Evolutionary conservation across 2,888 invertebrate genomes (phyloP), one percentile per base, ranked within the genome.

Genomic region (Petrolisthes manimaculis): DNA sequence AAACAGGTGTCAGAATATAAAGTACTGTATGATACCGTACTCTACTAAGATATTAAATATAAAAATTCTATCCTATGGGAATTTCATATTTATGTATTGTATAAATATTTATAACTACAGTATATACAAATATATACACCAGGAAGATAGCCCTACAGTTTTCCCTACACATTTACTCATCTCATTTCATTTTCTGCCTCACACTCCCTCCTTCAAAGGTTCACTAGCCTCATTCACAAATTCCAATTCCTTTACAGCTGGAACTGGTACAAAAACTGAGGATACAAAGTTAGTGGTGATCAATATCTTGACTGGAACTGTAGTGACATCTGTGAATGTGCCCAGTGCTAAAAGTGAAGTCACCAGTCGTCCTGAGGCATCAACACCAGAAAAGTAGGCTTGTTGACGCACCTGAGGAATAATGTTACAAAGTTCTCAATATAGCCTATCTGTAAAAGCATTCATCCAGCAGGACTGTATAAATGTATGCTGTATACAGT

Each of bases 321-420:
- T 55, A 4, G 89, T 89, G 37, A 86, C 77, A 55, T 86, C 89
- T 18, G 85, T 61, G 67, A 89, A 89, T 2, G 86, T 89, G 14
- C 82, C 85, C 54, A 89, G 74, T 9, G 89, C 89, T 9, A 89
- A 83, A n/a, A 89, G 55, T n/a, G 89, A 89, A 0, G 89, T 89
- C 3, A 89, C 53, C 37, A 89, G 55, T 78, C 86, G 71, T 71
- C 85, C 86, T 8, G 75, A 55, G 21, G 84, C 85, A 53, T 89
- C 89, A 0, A 89, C 89, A n/a, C 85, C 54, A 2, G 85, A 75
- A 74, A 89, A 89, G 61, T 61, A 82, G 12, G 61, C 79, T 37
- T 89, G 86, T 55, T 78, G 67, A 53, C 79, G 54, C 12, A 89
- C 89, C 89, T 89, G 78, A 53, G 12, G 24, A 12, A 71, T 21